Conservation (phyloP, 2,113 vertebrate species). For the Ia io region DNA sequence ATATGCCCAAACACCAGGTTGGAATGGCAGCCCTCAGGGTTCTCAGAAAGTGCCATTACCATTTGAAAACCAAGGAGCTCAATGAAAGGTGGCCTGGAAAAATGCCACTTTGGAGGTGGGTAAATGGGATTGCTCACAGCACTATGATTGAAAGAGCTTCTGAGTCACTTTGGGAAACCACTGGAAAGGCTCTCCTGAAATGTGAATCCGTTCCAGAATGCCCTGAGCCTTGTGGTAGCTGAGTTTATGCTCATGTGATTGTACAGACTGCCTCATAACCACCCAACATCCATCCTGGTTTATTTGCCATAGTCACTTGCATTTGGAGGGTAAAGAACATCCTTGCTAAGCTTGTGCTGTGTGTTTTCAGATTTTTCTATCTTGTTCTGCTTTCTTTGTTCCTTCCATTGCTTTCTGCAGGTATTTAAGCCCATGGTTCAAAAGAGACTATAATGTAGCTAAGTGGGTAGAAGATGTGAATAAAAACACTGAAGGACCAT, state of each 20-base stretch:
- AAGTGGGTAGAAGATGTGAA: slow-evolving; percentile 99
- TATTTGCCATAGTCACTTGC: slow-evolving; percentile 85
- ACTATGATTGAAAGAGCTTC: not conserved
- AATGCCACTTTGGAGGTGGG: slow-evolving; percentile 53
- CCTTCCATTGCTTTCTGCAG: slow-evolving; percentile 95
- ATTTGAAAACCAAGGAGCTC: slow-evolving; percentile 57
- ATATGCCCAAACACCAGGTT: slow-evolving; percentile 18
- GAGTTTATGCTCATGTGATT: slow-evolving; percentile 75
- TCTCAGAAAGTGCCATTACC: slow-evolving; percentile 41
- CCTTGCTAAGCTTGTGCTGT: slow-evolving; percentile 93
- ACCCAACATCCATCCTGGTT: slow-evolving; percentile 80
- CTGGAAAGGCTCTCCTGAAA: slow-evolving; percentile 24
- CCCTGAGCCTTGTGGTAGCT: slow-evolving; percentile 55
- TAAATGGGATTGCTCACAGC: not conserved
- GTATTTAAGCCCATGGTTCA: slow-evolving; percentile 99
- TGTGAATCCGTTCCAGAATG: slow-evolving; percentile 36
- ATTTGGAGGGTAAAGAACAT: slow-evolving; percentile 89
- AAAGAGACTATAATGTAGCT: slow-evolving; percentile 99
- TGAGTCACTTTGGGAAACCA: not conserved
- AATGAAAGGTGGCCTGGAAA: slow-evolving; percentile 36
- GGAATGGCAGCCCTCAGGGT: slow-evolving; percentile 35
- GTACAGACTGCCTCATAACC: slow-evolving; percentile 79
- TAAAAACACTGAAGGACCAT: slow-evolving; percentile 99
- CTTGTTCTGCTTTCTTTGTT: slow-evolving; percentile 92
- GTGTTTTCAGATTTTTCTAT: slow-evolving; percentile 95